These are phyloP conservation scores for Paramormyrops kingsleyae DNA, from an alignment of 2,113 vertebrate genomes.

Conservation along the genomic window DNA sequence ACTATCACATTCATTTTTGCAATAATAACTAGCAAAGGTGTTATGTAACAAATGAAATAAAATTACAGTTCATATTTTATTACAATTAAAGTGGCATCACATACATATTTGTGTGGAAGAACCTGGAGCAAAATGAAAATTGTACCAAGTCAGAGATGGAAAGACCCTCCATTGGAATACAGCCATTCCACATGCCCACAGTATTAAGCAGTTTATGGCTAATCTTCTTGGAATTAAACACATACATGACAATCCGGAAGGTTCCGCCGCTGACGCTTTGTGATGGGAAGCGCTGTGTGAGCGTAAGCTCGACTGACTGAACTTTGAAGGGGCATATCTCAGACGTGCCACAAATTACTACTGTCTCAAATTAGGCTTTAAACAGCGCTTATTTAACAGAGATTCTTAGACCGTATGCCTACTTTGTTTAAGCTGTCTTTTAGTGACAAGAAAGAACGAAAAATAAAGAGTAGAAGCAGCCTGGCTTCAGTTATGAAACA, in stretches of 20 bases:
- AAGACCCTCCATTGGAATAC: background rate
- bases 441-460: background rate
- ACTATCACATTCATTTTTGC: background rate
- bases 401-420: background rate
- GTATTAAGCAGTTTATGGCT: constrained; percentile 10
- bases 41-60: background rate
- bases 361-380: background rate
- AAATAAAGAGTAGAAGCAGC: background rate
- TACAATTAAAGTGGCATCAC: background rate
- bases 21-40: background rate
- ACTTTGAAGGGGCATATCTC: background rate
- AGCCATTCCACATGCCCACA: background rate
- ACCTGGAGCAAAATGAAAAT: background rate
- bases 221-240: background rate
- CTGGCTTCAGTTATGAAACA: background rate
- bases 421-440: background rate
- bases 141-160: background rate
- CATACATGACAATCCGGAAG: background rate
- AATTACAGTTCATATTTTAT: background rate
- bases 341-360: constrained; percentile 4
- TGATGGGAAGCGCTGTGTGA: background rate
- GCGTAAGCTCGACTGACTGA: background rate
- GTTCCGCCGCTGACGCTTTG: background rate
- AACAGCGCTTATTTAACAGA: background rate
- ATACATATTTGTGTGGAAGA: background rate